Evolutionary conservation across 2,797 vertebrate genomes (phyloP).

Genomic region (Rhodeus uyekii): DNA sequence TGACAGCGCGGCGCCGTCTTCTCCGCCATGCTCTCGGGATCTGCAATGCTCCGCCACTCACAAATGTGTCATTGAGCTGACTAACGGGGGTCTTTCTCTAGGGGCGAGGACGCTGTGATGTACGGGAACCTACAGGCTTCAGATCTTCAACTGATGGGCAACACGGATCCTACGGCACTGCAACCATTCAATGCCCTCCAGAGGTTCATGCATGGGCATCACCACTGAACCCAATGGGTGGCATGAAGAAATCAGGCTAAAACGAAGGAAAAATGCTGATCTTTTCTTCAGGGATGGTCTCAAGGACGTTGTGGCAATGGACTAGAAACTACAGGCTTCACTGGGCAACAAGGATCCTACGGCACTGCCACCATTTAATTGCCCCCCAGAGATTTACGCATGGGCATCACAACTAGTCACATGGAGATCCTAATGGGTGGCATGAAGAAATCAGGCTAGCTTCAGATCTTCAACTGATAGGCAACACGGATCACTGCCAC

Average conservation of each 20-base stretch:
- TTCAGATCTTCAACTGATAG: too few relatives aligned
- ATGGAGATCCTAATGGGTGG: slow-evolving; percentile 6
- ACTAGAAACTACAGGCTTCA: too few relatives aligned
- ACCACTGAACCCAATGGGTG: too few relatives aligned
- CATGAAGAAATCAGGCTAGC: slow-evolving; percentile 19
- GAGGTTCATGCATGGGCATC: slow-evolving; percentile 48
- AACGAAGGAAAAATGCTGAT: neutral
- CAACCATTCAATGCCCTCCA: slow-evolving; percentile 41
- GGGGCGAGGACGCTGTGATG: neutral
- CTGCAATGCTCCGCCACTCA: neutral
- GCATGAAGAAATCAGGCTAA: slow-evolving; percentile 17
- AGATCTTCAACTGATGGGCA: neutral
- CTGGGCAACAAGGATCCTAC: too few relatives aligned
- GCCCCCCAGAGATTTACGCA: too few relatives aligned
- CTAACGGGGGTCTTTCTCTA: neutral
- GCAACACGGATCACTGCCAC: too few relatives aligned
- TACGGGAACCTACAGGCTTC: neutral
- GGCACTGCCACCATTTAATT: too few relatives aligned
- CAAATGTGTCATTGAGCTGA: slow-evolving; percentile 22
- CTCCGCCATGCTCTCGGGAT: slow-evolving; percentile 77
- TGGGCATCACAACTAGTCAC: too few relatives aligned
- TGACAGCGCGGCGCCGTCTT: slow-evolving; percentile 85
- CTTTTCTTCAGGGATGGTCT: too few relatives aligned
- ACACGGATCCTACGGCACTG: slow-evolving; percentile 25
- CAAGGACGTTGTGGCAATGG: too few relatives aligned